Base-by-base conservation (phyloP, 2,113 vertebrate species). In the Eira barbara region DNA sequence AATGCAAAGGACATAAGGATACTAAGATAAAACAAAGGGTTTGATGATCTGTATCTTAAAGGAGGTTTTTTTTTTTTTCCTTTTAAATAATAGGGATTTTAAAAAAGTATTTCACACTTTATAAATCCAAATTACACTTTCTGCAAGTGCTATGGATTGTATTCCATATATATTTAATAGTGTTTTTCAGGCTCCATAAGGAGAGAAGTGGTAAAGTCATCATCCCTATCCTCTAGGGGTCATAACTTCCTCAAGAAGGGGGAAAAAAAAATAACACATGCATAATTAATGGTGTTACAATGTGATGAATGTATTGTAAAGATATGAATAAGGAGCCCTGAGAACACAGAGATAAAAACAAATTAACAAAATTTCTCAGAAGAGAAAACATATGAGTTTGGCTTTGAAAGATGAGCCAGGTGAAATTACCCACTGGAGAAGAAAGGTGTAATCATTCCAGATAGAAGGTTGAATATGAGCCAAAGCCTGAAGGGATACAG, bases 21-120 rank as follows among this genome's bases (percentile, higher is more conserved):
- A 85, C 25, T 42, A 89, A 84, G 29, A 6, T 20, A 52, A 89
- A 92, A 45, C 4, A 67, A 71, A 82, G 14, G 2, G 9, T n/a
- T 81, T 92, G 85, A 93, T 82, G 47, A 93, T 67, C n/a, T 3
- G 0, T 95, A n/a, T 74, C 94, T 96, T 85, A 89, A 87, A 42
- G 5, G 6, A 88, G 47, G n/a, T n/a, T n/a, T n/a, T 39, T 80
- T 47, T 89, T 49, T 61, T 65, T 39, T 34, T 2, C 7, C 47
- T 92, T 88, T 76, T 92, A 63, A 82, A 76, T 76, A 57, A 65
- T 42, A 42, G n/a, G 13, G 13, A 76, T 69, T 59, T 39, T 47
- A 59, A 69, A 78, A 47, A 85, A 57, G 21, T 31, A 6, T 83
- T 89, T 97, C 59, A 86, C 2, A 87, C 25, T 42, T 83, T 84